A percentile compares a stretch with the other conserved stretches of the same genome.
Conservation (phyloP, 2,797 vertebrate species). For the Dipus sagitta region DNA sequence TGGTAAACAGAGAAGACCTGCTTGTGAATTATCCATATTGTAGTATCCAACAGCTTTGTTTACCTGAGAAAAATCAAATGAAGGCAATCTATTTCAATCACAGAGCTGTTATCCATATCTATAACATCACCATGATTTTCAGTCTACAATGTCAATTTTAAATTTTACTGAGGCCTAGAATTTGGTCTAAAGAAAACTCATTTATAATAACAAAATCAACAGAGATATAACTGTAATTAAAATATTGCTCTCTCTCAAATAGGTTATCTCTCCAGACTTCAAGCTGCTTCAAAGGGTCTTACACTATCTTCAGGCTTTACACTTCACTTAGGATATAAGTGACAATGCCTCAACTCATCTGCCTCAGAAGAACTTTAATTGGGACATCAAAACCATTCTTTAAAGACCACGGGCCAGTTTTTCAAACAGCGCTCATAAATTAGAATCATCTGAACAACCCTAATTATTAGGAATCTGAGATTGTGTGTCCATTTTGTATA, state of each 20-base stretch:
- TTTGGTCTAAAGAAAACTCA: conserved; percentile 42
- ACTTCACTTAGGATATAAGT: not conserved
- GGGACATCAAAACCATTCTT: not conserved
- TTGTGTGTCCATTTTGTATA: not conserved
- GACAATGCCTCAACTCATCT: not conserved
- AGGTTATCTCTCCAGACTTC: not conserved
- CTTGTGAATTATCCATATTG: not conserved
- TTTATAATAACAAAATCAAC: not conserved
- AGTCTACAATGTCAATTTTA: not conserved
- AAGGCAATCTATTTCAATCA: conserved; percentile 45
- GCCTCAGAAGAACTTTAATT: not conserved
- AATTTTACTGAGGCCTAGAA: not conserved
- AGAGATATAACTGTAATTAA: not conserved
- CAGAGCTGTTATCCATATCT: not conserved
- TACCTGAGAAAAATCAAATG: conserved; percentile 11
- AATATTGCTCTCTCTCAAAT: not conserved
- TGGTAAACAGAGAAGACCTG: not conserved
- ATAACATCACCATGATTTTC: not conserved
- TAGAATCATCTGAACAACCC: not conserved
- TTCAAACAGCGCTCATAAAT: not conserved
- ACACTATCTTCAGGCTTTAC: not conserved
- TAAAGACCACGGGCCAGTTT: not conserved
- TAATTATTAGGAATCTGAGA: not conserved
- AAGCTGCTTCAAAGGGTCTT: not conserved
- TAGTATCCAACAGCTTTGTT: conserved; percentile 22